A percentile compares a stretch with the other conserved stretches of the same genome.
Conservation (phyloP, 1,140 invertebrate genomes). For the Orussus abietinus region DNA sequence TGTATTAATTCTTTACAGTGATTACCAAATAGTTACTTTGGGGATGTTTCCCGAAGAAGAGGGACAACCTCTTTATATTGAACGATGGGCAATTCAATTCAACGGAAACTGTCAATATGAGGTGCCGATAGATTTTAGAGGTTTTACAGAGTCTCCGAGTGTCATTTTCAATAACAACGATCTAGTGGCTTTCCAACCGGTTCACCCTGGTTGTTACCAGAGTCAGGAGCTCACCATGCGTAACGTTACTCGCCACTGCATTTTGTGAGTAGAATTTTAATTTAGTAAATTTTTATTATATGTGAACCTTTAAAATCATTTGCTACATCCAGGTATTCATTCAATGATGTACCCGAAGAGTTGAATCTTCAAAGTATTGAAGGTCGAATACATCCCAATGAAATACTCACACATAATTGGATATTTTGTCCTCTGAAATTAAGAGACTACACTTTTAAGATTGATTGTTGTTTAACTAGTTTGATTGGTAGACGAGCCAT, state of each 20-base stretch:
- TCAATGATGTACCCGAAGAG: conserved; percentile 20
- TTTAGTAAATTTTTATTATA: too few relatives aligned
- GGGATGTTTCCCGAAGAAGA: conserved; percentile 28
- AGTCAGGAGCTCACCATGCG: conserved; percentile 22
- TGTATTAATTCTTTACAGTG: conserved; percentile 16
- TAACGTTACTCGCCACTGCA: conserved; percentile 33
- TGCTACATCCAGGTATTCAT: conserved; percentile 25
- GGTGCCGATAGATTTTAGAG: conserved; percentile 33
- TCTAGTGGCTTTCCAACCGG: conserved; percentile 24
- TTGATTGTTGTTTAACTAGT: conserved; percentile 21
- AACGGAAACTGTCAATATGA: conserved; percentile 30
- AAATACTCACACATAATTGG: conserved; percentile 28
- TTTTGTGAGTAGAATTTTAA: conserved; percentile 23
- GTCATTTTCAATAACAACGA: conserved; percentile 23
- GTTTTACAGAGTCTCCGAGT: conserved; percentile 30
- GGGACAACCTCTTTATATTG: conserved; percentile 26
- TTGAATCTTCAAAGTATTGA: conserved; percentile 17
- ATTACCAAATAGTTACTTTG: conserved; percentile 31
- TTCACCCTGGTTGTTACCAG: conserved; percentile 22
- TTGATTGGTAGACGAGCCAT: conserved; percentile 12
- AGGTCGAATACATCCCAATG: conserved; percentile 32
- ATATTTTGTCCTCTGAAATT: conserved; percentile 25
- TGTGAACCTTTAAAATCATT: neutral
- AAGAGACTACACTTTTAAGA: conserved; percentile 28
- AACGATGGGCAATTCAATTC: conserved; percentile 34